These are phyloP conservation scores for Pterophyllum scalare DNA, from an alignment of 2,113 vertebrate species.

Conservation along the genomic window DNA sequence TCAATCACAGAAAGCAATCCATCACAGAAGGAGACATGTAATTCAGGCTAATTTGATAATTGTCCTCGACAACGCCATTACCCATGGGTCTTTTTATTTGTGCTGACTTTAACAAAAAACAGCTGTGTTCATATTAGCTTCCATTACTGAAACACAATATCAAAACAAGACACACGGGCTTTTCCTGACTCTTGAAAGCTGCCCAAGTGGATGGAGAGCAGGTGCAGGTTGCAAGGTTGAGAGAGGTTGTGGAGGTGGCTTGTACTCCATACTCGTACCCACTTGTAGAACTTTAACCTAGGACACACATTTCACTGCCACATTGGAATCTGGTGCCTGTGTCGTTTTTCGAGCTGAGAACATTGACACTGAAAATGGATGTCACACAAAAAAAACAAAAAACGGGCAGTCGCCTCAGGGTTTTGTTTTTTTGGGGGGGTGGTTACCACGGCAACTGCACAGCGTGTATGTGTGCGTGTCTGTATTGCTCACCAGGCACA, in stretches of 20 bases:
- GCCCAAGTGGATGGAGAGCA: conserved; percentile 28
- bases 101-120: conserved; percentile 69
- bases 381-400: conserved; percentile 58
- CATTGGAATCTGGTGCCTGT: conserved; percentile 44
- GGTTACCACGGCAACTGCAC: conserved; percentile 68
- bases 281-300: conserved; percentile 43
- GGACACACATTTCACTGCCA: conserved; percentile 17
- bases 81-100: conserved; percentile 72
- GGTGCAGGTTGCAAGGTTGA: conserved; percentile 19
- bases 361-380: conserved; percentile 74
- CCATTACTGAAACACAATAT: conserved; percentile 59
- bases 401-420: conserved; percentile 49
- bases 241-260: conserved; percentile 4
- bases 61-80: conserved; percentile 72
- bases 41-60: conserved; percentile 76
- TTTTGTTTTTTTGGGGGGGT: neutral
- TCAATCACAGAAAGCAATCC: conserved; percentile 69
- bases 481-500: conserved; percentile 35
- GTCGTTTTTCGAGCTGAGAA: conserved; percentile 43
- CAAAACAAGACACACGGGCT: conserved; percentile 19
- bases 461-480: conserved; percentile 19
- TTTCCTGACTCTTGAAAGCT: conserved; percentile 9
- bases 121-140: conserved; percentile 69
- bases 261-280: conserved; percentile 35
- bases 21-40: conserved; percentile 65